A percentile compares a stretch with the other conserved stretches of the same genome.
These are phyloP conservation scores for Temnothorax rugatulus DNA, from an alignment of 2,888 invertebrate species.

Conservation along the genomic window DNA sequence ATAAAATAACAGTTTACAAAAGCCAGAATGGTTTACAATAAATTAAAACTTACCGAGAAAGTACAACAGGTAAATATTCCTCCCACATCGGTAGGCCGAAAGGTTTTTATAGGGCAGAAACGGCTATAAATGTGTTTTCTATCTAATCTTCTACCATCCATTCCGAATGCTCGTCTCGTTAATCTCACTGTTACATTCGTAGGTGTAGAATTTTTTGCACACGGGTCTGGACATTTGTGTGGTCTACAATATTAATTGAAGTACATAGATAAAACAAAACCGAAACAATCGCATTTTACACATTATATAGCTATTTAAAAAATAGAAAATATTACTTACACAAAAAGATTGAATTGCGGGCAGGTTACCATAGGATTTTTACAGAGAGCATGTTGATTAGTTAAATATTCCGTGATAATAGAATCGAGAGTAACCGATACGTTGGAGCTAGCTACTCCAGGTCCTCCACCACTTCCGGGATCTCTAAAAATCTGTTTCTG, in stretches of 20 bases:
- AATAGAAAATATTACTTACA: slow-evolving; percentile 87
- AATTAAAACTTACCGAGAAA: slow-evolving; percentile 86
- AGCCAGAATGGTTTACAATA: neutral
- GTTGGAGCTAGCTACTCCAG: slow-evolving; percentile 80
- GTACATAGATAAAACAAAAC: slow-evolving; percentile 25
- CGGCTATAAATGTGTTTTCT: slow-evolving; percentile 94
- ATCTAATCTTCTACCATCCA: slow-evolving; percentile 90
- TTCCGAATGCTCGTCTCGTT: slow-evolving; percentile 83
- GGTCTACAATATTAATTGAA: slow-evolving; percentile 88
- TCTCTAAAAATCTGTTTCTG: slow-evolving; percentile 87
- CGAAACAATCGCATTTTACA: slow-evolving; percentile 25
- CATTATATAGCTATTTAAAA: neutral
- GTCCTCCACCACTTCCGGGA: slow-evolving; percentile 81
- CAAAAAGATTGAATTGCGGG: slow-evolving; percentile 97
- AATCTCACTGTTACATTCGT: slow-evolving; percentile 90
- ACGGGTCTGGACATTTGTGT: slow-evolving; percentile 98
- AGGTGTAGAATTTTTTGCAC: slow-evolving; percentile 89
- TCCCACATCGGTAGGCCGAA: slow-evolving; percentile 90
- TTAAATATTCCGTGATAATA: slow-evolving; percentile 98
- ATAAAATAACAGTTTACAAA: slow-evolving; percentile 52
- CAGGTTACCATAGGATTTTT: slow-evolving; percentile 99
- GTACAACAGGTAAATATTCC: slow-evolving; percentile 92
- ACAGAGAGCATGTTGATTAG: slow-evolving; percentile 99
- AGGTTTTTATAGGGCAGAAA: slow-evolving; percentile 92
- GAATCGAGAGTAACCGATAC: slow-evolving; percentile 92